Percentiles rank a stretch among this genome's conserved stretches.
Evolutionary conservation across 2,888 invertebrate genomes (phyloP).

Genomic region (Xestia sexstrigata): DNA sequence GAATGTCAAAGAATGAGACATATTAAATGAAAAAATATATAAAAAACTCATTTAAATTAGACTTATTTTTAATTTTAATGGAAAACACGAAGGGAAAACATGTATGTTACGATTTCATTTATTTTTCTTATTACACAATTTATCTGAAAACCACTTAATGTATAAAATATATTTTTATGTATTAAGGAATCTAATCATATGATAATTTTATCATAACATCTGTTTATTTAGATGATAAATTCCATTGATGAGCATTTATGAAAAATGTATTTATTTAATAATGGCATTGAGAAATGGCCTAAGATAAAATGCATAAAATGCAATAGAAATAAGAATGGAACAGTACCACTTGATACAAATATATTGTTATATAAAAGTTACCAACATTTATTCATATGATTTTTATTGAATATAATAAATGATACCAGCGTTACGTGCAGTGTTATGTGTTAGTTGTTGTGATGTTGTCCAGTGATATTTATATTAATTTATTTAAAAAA

Average conservation of each 20-base stretch:
- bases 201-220: not conserved
- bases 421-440: no score
- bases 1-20: no score
- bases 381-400: constrained; percentile 18
- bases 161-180: not conserved
- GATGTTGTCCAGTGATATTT: no score
- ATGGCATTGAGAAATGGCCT: not conserved
- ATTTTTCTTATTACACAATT: not conserved
- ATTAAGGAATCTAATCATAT: constrained; percentile 7
- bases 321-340: constrained; percentile 21
- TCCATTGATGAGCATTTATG: constrained; percentile 4
- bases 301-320: constrained; percentile 34
- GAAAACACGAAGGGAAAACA: not conserved
- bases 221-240: not conserved
- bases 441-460: no score
- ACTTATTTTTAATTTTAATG: not conserved
- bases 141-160: not conserved
- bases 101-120: not conserved
- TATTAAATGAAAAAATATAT: no score
- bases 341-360: constrained; percentile 17
- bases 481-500: no score
- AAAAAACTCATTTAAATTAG: not conserved
- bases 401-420: constrained; percentile 19
- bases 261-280: constrained; percentile 14
- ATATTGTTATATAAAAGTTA: constrained; percentile 21